Conservation (phyloP, 35 echinoderm and acorn worm species). For the Anneissia japonica region DNA sequence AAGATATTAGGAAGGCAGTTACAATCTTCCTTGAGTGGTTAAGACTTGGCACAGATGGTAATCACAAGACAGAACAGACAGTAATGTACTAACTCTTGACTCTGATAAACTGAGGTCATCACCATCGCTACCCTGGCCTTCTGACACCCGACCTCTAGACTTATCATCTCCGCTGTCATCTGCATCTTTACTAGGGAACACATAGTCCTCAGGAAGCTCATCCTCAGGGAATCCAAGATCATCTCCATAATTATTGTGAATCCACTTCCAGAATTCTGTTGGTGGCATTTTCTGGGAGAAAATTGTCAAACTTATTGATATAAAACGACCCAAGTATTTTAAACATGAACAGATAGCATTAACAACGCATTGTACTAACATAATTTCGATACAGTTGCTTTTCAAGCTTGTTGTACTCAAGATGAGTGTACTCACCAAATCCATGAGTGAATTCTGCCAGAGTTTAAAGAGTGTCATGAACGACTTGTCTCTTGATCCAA, state of each 20-base stretch:
- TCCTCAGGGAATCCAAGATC: conserved; percentile 65
- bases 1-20: too few relatives aligned
- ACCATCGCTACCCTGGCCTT: background rate
- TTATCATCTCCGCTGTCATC: conserved; percentile 20
- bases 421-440: conserved; percentile 63
- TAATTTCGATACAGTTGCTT: too few relatives aligned
- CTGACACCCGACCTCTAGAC: background rate
- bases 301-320: too few relatives aligned
- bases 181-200: conserved; percentile 2
- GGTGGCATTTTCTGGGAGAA: conserved; percentile 63
- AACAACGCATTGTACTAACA: too few relatives aligned
- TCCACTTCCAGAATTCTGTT: conserved; percentile 73
- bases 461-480: conserved; percentile 84
- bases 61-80: too few relatives aligned
- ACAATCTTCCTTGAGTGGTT: too few relatives aligned
- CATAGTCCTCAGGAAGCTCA: conserved; percentile 79
- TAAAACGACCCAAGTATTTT: too few relatives aligned
- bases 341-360: too few relatives aligned
- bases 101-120: background rate
- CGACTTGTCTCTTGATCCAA: conserved; percentile 90
- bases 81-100: background rate
- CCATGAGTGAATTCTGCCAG: conserved; percentile 91
- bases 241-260: conserved; percentile 73
- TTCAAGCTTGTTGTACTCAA: too few relatives aligned
- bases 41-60: too few relatives aligned